phyloP scores from a whole-genome alignment of 2,888 invertebrate genomes.

The Monoplex corrugatus region DNA sequence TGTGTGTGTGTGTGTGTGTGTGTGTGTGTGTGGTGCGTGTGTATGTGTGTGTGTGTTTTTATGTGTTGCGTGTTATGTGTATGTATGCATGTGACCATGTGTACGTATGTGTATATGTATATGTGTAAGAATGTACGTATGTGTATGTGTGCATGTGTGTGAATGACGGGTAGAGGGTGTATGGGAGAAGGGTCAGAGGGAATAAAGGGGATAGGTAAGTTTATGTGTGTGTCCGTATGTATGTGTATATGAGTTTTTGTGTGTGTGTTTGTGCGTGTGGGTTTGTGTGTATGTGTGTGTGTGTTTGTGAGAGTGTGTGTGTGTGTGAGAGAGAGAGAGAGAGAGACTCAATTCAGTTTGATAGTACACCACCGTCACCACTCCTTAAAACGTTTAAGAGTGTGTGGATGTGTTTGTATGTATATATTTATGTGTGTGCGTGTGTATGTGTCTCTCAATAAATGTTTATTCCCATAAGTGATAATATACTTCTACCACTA shows the following conservation, averaged over 20 bases:
- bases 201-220: not conserved
- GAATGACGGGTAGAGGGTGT: not conserved
- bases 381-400: no score
- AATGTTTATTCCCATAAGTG: not conserved
- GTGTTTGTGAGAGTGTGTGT: not conserved
- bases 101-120: slow-evolving; percentile 12
- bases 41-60: slow-evolving; percentile 7
- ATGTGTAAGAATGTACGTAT: slow-evolving; percentile 16
- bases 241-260: not conserved
- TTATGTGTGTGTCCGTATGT: not conserved
- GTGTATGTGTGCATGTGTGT: slow-evolving; percentile 18
- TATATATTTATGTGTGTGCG: not conserved
- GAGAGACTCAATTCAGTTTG: no score
- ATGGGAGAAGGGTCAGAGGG: not conserved
- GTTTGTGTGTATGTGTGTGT: not conserved
- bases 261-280: slow-evolving; percentile 14
- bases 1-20: slow-evolving; percentile 28
- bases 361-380: no score
- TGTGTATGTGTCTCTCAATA: not conserved
- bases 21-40: not conserved
- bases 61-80: not conserved
- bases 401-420: slow-evolving; percentile 1
- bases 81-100: not conserved
- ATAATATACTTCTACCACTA: no score
- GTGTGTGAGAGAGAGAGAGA: not conserved